A percentile compares a stretch with the other conserved stretches of the same genome.
These are phyloP conservation scores for Actias luna DNA, from an alignment of 2,888 invertebrate genomes.

Conservation along the genomic window DNA sequence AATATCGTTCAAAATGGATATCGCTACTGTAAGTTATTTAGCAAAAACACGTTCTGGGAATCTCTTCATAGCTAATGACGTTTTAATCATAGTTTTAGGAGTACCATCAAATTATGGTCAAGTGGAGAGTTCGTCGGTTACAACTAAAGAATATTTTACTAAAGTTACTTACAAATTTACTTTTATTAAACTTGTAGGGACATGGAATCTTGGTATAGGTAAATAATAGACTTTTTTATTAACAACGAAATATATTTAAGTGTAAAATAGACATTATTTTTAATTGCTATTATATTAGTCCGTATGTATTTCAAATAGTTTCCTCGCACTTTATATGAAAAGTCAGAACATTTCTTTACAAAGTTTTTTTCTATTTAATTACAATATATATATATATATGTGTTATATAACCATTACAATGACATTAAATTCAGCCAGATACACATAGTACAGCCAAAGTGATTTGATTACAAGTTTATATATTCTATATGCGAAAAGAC, in stretches of 20 bases:
- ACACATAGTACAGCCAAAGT: too few species aligned
- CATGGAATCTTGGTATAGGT: background rate
- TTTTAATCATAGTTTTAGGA: conserved; percentile 29
- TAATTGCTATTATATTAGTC: background rate
- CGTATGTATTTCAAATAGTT: too few species aligned
- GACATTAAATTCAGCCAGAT: too few species aligned
- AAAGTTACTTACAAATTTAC: conserved; percentile 31
- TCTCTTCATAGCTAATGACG: conserved; percentile 25
- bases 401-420: too few species aligned
- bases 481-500: too few species aligned
- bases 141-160: conserved; percentile 12
- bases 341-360: too few species aligned
- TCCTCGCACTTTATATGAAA: too few species aligned
- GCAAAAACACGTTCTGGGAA: conserved; percentile 27
- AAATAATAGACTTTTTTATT: background rate
- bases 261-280: too few species aligned
- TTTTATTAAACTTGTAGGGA: conserved; percentile 19
- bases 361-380: too few species aligned
- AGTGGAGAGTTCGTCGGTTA: background rate
- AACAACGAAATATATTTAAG: too few species aligned
- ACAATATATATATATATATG: too few species aligned
- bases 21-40: conserved; percentile 20
- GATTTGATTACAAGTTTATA: too few species aligned
- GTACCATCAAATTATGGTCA: conserved; percentile 1
- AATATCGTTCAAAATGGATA: background rate